These are phyloP conservation scores for Cryptocheilus praepositus DNA, from an alignment of 2,888 invertebrate species.

Conservation along the genomic window DNA sequence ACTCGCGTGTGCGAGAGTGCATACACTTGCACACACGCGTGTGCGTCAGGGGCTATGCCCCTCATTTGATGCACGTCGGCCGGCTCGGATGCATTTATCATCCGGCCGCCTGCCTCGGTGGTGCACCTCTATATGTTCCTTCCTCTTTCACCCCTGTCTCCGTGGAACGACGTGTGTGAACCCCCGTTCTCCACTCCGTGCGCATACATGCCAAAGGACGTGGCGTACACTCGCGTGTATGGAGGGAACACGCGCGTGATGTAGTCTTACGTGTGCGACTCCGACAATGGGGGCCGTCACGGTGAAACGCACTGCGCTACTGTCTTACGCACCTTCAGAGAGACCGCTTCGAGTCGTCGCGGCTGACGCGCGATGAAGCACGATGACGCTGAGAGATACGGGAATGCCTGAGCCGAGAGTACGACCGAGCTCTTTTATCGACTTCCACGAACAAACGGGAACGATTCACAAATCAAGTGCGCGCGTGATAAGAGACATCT, in stretches of 20 bases:
- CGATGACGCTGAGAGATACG: no score
- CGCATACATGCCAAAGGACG: conserved; percentile 5
- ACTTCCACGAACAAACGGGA: no score
- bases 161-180: conserved; percentile 19
- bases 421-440: no score
- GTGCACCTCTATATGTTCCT: conserved; percentile 19
- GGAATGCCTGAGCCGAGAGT: no score
- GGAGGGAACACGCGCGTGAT: conserved; percentile 14
- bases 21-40: background rate
- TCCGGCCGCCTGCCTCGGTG: conserved; percentile 45
- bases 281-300: conserved; percentile 65
- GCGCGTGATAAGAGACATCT: no score
- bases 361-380: background rate
- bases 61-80: conserved; percentile 57
- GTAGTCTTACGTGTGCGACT: conserved; percentile 39
- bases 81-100: conserved; percentile 57
- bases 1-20: no score
- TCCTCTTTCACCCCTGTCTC: conserved; percentile 16
- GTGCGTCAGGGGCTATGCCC: conserved; percentile 30
- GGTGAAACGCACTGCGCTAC: conserved; percentile 60
- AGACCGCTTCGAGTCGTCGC: background rate
- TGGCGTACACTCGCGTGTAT: conserved; percentile 11
- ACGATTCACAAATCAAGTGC: no score
- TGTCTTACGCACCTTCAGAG: conserved; percentile 55
- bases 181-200: conserved; percentile 9